phyloP scores from a whole-genome alignment of 2,888 invertebrate genomes.

The Chymomyza fuscimana region DNA sequence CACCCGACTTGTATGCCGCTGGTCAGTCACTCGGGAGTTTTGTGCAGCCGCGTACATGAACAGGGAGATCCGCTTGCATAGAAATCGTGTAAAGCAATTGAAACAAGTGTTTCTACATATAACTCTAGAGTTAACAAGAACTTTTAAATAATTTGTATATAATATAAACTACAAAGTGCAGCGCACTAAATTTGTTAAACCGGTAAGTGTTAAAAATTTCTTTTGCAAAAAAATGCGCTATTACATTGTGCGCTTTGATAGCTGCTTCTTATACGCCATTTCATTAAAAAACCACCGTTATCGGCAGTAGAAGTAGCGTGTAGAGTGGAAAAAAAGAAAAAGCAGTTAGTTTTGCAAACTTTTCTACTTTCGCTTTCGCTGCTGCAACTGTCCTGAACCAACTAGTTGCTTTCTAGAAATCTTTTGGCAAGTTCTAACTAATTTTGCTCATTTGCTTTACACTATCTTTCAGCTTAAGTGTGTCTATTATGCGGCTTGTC shows the following conservation, averaged over 20 bases:
- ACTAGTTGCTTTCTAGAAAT: background rate
- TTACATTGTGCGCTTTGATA: conserved; percentile 31
- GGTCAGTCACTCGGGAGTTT: conserved; percentile 61
- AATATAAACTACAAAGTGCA: background rate
- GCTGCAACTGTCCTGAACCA: background rate
- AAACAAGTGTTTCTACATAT: conserved; percentile 14
- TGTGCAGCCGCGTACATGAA: conserved; percentile 52
- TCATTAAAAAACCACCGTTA: conserved; percentile 56
- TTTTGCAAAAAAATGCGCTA: conserved; percentile 10
- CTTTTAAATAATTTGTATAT: background rate
- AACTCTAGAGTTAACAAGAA: background rate
- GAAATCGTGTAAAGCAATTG: background rate
- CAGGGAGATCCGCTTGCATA: background rate
- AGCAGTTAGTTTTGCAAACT: conserved; percentile 46
- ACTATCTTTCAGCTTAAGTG: conserved; percentile 8
- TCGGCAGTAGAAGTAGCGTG: conserved; percentile 26
- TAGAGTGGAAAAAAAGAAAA: conserved; percentile 24
- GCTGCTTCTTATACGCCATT: conserved; percentile 50
- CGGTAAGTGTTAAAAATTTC: conserved; percentile 47
- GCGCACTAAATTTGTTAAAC: background rate
- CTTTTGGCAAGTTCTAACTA: background rate
- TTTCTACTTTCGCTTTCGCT: conserved; percentile 32
- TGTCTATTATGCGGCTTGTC: conserved; percentile 4
- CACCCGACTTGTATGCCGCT: conserved; percentile 22
- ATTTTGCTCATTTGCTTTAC: conserved; percentile 24